phyloP scores from a whole-genome alignment of 2,113 vertebrate genomes.

The Scolopax mira region DNA sequence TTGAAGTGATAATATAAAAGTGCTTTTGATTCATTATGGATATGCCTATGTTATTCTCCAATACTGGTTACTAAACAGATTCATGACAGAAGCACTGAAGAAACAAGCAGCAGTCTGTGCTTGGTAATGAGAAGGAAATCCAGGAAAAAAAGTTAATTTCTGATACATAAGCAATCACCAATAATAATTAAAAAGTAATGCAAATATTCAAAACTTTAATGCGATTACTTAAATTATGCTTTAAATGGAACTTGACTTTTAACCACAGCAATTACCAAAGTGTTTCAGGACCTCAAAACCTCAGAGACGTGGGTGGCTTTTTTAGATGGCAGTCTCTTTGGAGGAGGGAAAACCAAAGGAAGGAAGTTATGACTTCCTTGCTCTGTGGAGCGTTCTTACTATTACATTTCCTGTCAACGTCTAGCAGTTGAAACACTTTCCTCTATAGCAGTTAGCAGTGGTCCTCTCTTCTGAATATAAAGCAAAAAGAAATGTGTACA shows the following conservation, averaged over 20 bases:
- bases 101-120: not conserved
- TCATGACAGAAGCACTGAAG: not conserved
- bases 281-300: conserved; percentile 25
- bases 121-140: not conserved
- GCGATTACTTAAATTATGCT: not conserved
- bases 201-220: not conserved
- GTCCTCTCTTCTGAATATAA: not conserved
- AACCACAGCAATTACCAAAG: conserved; percentile 8
- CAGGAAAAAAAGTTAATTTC: not conserved
- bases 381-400: not conserved
- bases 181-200: not conserved
- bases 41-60: not conserved
- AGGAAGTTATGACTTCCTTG: conserved; percentile 48
- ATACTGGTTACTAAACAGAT: not conserved
- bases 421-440: not conserved
- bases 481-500: not conserved
- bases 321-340: conserved; percentile 9
- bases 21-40: not conserved
- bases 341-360: conserved; percentile 59
- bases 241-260: not conserved
- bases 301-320: not conserved
- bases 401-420: conserved; percentile 31
- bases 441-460: not conserved
- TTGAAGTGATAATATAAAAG: not conserved
- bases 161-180: not conserved